Conservation (phyloP, 2,888 invertebrate species). For the Patella depressa region DNA sequence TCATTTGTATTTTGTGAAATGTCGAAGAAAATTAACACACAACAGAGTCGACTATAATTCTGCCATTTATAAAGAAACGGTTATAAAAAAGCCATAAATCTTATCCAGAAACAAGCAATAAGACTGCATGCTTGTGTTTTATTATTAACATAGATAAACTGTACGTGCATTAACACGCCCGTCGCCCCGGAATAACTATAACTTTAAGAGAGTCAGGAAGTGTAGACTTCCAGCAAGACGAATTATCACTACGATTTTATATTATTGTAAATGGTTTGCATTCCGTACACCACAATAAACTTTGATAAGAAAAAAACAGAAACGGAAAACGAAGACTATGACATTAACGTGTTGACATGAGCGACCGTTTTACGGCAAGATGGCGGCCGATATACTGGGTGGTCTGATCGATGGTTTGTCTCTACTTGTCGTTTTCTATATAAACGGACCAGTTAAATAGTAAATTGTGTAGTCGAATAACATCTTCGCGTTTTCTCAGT, state of each 20-base stretch:
- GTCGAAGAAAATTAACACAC: slow-evolving; percentile 10
- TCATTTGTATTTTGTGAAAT: slow-evolving; percentile 5
- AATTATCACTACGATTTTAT: slow-evolving; percentile 2
- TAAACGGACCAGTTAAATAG: no score
- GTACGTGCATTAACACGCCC: neutral
- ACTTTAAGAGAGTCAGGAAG: neutral
- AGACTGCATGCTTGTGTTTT: neutral
- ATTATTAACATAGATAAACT: neutral
- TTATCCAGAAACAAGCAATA: slow-evolving; percentile 1
- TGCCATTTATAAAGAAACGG: neutral
- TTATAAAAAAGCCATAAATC: neutral
- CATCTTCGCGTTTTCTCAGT: no score
- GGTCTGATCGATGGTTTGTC: neutral
- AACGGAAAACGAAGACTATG: neutral
- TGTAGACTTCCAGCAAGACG: neutral
- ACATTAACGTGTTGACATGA: slow-evolving; percentile 11
- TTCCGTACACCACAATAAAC: slow-evolving; percentile 5
- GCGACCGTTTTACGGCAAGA: slow-evolving; percentile 10
- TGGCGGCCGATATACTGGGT: neutral
- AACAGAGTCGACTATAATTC: neutral
- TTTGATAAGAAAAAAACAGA: slow-evolving; percentile 9
- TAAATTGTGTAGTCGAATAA: no score
- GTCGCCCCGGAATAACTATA: neutral
- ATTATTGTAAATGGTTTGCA: slow-evolving; percentile 8
- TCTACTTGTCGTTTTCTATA: neutral